These are phyloP conservation scores for Drosophila bocqueti DNA, from an alignment of 1,140 invertebrate species.

Conservation along the genomic window DNA sequence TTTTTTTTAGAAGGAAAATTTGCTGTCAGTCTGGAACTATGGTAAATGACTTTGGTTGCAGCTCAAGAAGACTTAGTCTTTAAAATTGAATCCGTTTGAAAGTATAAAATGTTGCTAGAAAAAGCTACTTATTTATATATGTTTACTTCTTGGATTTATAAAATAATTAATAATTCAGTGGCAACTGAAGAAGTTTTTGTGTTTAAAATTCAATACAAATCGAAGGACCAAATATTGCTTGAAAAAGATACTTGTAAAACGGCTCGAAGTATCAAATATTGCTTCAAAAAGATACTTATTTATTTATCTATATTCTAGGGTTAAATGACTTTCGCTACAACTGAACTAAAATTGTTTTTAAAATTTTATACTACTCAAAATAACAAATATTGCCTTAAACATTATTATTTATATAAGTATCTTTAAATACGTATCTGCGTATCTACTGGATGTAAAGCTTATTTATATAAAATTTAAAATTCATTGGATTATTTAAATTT, in stretches of 20 bases:
- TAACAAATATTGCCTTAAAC: neutral
- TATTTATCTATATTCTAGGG: neutral
- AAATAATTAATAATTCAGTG: neutral
- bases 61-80: neutral
- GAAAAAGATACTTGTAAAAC: neutral
- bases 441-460: neutral
- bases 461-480: neutral
- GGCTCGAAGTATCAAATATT: neutral
- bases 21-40: neutral
- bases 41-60: conserved; percentile 3
- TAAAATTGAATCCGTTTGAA: neutral
- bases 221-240: neutral
- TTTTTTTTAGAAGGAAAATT: neutral
- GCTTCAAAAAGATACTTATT: neutral
- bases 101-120: neutral
- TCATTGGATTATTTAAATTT: neutral
- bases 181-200: neutral
- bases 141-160: no score
- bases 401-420: neutral
- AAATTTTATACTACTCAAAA: neutral
- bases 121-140: neutral
- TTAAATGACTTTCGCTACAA: no score
- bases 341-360: neutral
- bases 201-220: neutral
- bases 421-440: neutral